Evolutionary conservation across 2,888 invertebrate species (phyloP).

Genomic region (Meghimatium bilineatum): DNA sequence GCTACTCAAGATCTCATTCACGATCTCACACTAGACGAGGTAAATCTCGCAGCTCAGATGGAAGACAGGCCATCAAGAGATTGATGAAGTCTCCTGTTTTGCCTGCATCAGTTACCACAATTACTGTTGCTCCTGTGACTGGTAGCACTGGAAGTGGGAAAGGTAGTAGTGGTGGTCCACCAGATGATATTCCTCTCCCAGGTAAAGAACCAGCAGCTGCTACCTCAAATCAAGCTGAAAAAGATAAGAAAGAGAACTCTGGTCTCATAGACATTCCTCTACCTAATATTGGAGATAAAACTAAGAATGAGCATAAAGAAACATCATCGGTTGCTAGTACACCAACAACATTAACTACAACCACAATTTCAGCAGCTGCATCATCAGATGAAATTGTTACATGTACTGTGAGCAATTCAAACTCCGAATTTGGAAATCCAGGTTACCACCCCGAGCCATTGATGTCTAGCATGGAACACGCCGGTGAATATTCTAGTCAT

Average conservation of each 20-base stretch:
- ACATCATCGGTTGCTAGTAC: conserved; percentile 43
- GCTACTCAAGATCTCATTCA: conserved; percentile 57
- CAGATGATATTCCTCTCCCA: conserved; percentile 68
- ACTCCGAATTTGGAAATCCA: conserved; percentile 15
- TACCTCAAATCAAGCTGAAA: conserved; percentile 30
- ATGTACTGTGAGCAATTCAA: background rate
- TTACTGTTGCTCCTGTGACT: conserved; percentile 46
- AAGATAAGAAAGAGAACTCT: conserved; percentile 47
- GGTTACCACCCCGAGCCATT: conserved; percentile 40
- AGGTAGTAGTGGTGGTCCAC: conserved; percentile 50
- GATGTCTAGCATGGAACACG: conserved; percentile 24
- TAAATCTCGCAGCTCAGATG: conserved; percentile 53
- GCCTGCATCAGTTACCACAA: conserved; percentile 37
- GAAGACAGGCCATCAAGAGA: conserved; percentile 41
- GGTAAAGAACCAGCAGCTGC: conserved; percentile 47
- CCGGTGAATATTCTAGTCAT: background rate
- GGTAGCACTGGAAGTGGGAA: conserved; percentile 38
- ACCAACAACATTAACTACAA: conserved; percentile 5
- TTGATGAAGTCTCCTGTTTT: conserved; percentile 49
- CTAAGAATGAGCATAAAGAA: conserved; percentile 31
- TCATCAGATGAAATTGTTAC: background rate
- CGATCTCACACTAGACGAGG: conserved; percentile 57
- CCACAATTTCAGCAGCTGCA: conserved; percentile 20
- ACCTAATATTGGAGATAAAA: conserved; percentile 53
- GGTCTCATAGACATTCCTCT: conserved; percentile 59